These are phyloP conservation scores for Okapia johnstoni DNA, from an alignment of 2,113 vertebrate genomes.

Conservation along the genomic window DNA sequence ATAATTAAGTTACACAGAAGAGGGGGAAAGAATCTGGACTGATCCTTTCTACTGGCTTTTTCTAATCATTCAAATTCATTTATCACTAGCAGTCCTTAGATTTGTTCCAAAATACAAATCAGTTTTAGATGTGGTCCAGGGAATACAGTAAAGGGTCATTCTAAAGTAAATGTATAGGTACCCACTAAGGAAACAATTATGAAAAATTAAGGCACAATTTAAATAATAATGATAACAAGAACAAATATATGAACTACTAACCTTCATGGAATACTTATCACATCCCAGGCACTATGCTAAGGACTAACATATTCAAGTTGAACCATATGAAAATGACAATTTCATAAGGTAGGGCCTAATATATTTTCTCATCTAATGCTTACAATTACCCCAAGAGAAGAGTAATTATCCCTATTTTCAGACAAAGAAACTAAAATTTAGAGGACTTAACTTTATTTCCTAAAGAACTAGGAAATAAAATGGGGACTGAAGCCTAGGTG, in stretches of 20 bases:
- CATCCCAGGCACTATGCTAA: background rate
- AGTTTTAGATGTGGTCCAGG: background rate
- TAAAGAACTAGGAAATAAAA: background rate
- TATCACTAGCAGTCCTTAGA: conserved; percentile 6
- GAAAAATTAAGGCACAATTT: conserved; percentile 20
- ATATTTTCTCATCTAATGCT: conserved; percentile 6
- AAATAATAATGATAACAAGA: conserved; percentile 9
- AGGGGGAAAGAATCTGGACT: background rate
- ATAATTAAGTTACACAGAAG: conserved; percentile 1
- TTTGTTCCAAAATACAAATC: background rate
- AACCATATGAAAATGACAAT: background rate
- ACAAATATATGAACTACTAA: conserved; percentile 3
- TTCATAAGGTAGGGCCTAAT: background rate
- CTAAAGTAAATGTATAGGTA: background rate
- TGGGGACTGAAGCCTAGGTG: background rate
- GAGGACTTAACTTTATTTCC: background rate
- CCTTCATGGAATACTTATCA: background rate
- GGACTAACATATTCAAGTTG: background rate
- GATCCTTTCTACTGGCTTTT: background rate
- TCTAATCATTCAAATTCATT: conserved; percentile 5
- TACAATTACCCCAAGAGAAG: background rate
- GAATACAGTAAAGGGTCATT: background rate
- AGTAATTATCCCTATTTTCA: conserved; percentile 9
- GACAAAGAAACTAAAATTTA: conserved; percentile 9
- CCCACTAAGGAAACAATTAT: background rate